Evolutionary conservation across 1,140 invertebrate genomes (phyloP), one percentile per base, ranked within the genome.

Genomic region (Neodiprion pinetum): DNA sequence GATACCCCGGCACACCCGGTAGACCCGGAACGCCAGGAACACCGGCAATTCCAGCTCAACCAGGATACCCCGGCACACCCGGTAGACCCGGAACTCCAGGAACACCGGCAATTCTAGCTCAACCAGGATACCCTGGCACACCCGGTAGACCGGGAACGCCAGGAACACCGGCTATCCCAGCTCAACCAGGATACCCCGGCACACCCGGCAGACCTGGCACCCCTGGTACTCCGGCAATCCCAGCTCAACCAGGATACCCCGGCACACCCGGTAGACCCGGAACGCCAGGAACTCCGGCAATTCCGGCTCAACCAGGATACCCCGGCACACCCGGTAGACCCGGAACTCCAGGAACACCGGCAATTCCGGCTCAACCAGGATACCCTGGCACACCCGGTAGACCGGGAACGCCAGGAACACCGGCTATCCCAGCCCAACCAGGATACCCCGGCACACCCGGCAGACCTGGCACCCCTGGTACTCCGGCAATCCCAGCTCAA

Each of bases 361-460:
- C 17, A 17, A 17, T 17, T 0, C 17, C 17, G 0, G 17, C 17
- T 17, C 17, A 17, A 17, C 17, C 17, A 17, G 17, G 17, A 17
- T 17, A 17, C 17, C 17, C 17, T 17, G 17, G 17, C 17, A 17
- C 17, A 17, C 17, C 17, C 17, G 17, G 17, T 17, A 17, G 17
- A 17, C 17, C 17, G 0, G 17, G 17, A 0, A 17, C 17, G 0
- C 17, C 17, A 0, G 17, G 17, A 0, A 17, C 17, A 17, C 74
- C 85, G 83, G 83, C 83, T 84, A 85, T 82, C 80, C 83, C 81
- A 81, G 82, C 78, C 7, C 65, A 73, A 89, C 72, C 86, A 84
- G 70, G 83, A 14, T 71, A 61, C 71, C 82, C 82, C 28, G 71
- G 76, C 10, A 40, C 28, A 9, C 81, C 83, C 61, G 74, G 73